Evolutionary conservation across 2,113 vertebrate genomes (phyloP).

Genomic region (Drymodes brunneopygia): DNA sequence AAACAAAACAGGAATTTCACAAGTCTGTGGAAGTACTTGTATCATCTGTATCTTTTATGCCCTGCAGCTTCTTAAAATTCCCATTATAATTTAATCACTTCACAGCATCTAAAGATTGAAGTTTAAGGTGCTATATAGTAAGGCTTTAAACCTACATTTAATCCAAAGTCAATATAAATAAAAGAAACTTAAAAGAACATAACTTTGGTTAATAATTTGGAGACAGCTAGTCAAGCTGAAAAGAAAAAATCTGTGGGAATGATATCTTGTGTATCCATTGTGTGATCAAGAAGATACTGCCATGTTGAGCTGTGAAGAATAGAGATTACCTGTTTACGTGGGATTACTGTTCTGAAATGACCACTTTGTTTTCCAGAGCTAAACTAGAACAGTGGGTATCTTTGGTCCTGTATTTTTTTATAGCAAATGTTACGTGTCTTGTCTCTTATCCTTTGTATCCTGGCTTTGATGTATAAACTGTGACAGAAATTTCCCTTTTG

Average conservation of each 20-base stretch:
- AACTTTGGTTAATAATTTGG: neutral
- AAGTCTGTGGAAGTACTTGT: neutral
- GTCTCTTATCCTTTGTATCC: neutral
- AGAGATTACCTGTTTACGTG: neutral
- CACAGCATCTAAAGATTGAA: neutral
- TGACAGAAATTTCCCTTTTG: neutral
- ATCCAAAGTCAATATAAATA: neutral
- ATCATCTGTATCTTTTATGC: neutral
- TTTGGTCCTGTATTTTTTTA: neutral
- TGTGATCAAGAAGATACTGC: neutral
- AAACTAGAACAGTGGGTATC: neutral
- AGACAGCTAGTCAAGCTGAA: neutral
- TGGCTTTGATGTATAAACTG: neutral
- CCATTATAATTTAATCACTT: neutral
- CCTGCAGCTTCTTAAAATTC: neutral
- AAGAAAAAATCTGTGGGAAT: neutral
- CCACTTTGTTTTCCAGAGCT: neutral
- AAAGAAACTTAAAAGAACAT: neutral
- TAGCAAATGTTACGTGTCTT: neutral
- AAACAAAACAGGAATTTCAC: neutral
- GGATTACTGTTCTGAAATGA: neutral
- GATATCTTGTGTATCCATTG: accelerated
- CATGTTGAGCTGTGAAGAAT: neutral
- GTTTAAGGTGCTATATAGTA: neutral
- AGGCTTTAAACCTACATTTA: neutral